These are phyloP conservation scores for Bubo blakistoni DNA, from an alignment of 2,113 vertebrate genomes.

Conservation along the genomic window DNA sequence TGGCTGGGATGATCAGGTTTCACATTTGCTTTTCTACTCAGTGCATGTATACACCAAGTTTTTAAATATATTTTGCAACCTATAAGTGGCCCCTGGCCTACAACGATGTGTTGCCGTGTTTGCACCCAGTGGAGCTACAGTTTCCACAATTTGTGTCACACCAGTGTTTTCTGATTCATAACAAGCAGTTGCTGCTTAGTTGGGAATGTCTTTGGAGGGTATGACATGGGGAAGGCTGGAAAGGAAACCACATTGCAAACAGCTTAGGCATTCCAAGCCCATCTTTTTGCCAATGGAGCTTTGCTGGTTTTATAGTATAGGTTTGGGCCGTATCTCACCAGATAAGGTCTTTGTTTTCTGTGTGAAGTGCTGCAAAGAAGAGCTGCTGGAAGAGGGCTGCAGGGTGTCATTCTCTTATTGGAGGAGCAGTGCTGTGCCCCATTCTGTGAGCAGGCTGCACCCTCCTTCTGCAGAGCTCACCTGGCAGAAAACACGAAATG, in stretches of 20 bases:
- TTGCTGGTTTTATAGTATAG: not conserved
- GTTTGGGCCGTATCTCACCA: not conserved
- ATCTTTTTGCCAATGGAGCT: not conserved
- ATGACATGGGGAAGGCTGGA: not conserved
- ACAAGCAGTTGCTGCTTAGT: not conserved
- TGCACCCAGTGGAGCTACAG: not conserved
- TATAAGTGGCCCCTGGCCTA: not conserved
- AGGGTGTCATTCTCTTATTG: not conserved
- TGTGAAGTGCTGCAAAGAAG: not conserved
- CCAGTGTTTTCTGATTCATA: not conserved
- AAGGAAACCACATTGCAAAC: not conserved
- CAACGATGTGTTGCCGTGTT: rapidly evolving
- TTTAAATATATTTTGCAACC: not conserved
- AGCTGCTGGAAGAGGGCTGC: not conserved
- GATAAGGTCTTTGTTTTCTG: not conserved
- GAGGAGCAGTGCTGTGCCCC: not conserved
- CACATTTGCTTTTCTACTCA: not conserved
- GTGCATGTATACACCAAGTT: not conserved
- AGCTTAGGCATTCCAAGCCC: not conserved
- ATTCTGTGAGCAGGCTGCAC: not conserved
- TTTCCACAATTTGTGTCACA: not conserved
- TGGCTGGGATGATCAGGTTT: not conserved
- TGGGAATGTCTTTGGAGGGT: not conserved
- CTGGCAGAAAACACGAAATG: not conserved
- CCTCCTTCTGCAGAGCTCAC: not conserved